Percentiles rank a stretch among this genome's conserved stretches.
Conservation (phyloP, 1,140 invertebrate species). For the Macrosteles quadrilineatus region DNA sequence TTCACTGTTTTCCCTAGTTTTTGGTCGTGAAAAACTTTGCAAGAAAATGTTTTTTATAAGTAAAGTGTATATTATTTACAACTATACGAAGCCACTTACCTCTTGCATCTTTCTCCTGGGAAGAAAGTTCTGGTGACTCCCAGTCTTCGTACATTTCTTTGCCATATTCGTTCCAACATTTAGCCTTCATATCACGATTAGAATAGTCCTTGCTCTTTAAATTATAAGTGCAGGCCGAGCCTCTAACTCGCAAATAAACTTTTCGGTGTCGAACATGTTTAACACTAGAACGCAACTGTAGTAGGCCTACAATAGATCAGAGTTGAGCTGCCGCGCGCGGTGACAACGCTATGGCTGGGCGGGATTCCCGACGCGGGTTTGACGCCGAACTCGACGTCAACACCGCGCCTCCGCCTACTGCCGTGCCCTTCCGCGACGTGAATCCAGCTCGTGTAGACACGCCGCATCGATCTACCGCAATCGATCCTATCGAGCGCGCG, state of each 20-base stretch:
- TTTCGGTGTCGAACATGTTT: neutral
- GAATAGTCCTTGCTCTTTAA: no score
- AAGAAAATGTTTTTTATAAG: no score
- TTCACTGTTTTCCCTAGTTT: no score
- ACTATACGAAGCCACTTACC: neutral
- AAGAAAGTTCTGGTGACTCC: constrained; percentile 18
- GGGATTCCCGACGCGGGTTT: constrained; percentile 3
- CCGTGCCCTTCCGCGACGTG: neutral
- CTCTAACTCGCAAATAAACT: constrained; percentile 7
- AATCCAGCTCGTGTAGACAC: neutral
- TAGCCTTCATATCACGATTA: no score
- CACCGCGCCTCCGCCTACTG: neutral
- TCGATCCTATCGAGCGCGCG: neutral
- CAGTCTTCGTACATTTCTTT: constrained; percentile 1
- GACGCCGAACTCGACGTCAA: neutral
- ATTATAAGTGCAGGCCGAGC: neutral
- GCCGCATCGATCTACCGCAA: neutral
- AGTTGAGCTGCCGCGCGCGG: constrained; percentile 9
- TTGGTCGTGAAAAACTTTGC: no score
- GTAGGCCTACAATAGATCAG: neutral
- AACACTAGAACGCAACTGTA: neutral
- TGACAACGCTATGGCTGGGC: constrained; percentile 4
- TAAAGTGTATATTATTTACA: no score
- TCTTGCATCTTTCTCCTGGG: neutral
- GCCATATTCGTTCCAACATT: neutral